phyloP scores from a whole-genome alignment of 2,113 vertebrate species.

The Progne subis region DNA sequence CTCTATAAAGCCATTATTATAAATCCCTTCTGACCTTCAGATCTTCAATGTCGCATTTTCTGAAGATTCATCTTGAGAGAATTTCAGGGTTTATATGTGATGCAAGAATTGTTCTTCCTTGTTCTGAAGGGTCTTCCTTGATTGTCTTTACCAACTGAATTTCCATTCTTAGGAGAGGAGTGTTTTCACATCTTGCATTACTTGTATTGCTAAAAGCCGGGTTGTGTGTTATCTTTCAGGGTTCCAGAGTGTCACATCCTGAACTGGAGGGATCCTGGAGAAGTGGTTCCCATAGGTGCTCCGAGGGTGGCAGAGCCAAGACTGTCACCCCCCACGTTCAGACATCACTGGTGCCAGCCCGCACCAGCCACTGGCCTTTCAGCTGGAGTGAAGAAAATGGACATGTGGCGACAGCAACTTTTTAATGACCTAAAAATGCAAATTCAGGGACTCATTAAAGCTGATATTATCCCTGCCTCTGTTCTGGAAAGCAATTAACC shows the following conservation, averaged over 20 bases:
- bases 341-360: not conserved
- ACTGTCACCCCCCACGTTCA: accelerated
- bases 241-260: not conserved
- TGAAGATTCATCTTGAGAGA: not conserved
- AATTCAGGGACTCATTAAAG: not conserved
- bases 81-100: not conserved
- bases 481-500: not conserved
- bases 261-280: not conserved
- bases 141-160: not conserved
- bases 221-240: not conserved
- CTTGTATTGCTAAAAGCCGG: not conserved
- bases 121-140: not conserved
- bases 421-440: not conserved
- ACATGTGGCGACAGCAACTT: not conserved
- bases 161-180: not conserved
- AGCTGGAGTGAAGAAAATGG: not conserved
- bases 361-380: not conserved
- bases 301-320: not conserved
- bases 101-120: not conserved
- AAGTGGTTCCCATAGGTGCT: not conserved
- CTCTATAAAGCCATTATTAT: not conserved
- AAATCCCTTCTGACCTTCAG: not conserved
- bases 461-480: not conserved
- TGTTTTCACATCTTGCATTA: not conserved
- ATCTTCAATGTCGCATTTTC: not conserved